A percentile compares a stretch with the other conserved stretches of the same genome.
Evolutionary conservation across 2,888 invertebrate species (phyloP).

Genomic region (Deroplatys truncata): DNA sequence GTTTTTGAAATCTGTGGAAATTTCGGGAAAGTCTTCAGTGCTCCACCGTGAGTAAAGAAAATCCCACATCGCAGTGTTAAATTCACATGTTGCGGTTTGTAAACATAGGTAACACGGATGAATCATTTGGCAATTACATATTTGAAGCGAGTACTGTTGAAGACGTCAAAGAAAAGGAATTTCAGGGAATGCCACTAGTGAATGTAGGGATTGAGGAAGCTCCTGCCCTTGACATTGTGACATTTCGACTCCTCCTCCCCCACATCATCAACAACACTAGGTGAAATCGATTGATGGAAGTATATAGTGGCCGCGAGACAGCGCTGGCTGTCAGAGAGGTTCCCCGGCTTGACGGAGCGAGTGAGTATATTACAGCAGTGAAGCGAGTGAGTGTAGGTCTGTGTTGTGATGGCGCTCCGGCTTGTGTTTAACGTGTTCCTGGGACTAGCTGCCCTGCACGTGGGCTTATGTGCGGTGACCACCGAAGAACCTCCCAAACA

Average conservation of each 20-base stretch:
- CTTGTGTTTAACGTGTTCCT: not conserved
- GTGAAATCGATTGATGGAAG: not conserved
- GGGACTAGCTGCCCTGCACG: not conserved
- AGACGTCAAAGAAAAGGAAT: no score
- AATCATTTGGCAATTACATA: no score
- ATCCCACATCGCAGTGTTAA: no score
- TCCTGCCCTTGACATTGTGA: slow-evolving; percentile 11
- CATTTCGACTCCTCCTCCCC: not conserved
- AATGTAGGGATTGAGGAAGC: not conserved
- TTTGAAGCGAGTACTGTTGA: no score
- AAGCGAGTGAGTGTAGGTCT: not conserved
- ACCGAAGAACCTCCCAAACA: not conserved
- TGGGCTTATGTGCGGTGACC: not conserved
- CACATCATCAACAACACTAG: not conserved
- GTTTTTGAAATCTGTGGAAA: no score
- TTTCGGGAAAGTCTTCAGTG: no score
- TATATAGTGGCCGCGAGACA: not conserved
- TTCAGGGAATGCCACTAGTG: no score
- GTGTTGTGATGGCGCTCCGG: not conserved
- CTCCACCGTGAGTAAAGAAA: no score
- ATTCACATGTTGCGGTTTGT: no score
- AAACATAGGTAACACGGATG: no score
- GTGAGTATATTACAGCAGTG: not conserved
- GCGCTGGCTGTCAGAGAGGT: not conserved
- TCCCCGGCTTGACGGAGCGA: not conserved